Evolutionary conservation across 2,888 invertebrate species (phyloP).

Genomic region (Agapetus fuscipes): DNA sequence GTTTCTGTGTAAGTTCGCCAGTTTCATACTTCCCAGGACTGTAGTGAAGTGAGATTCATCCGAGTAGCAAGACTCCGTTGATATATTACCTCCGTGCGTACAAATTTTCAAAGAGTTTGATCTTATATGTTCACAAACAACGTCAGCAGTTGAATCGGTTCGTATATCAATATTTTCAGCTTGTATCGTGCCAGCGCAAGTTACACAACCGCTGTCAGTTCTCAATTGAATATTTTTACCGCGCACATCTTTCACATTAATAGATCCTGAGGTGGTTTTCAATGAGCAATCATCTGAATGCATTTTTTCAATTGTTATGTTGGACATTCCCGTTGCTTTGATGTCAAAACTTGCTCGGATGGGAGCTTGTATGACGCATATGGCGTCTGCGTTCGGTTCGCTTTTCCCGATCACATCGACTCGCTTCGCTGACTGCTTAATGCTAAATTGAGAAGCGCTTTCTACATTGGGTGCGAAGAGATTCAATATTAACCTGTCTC

Average conservation of each 20-base stretch:
- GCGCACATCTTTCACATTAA: conserved; percentile 31
- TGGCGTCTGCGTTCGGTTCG: conserved; percentile 32
- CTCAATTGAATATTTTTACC: conserved; percentile 30
- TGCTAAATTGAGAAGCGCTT: conserved; percentile 32
- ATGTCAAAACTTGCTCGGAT: conserved; percentile 30
- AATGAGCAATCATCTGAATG: conserved; percentile 40
- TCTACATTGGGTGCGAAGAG: conserved; percentile 28
- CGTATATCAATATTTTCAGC: conserved; percentile 37
- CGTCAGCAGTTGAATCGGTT: conserved; percentile 34
- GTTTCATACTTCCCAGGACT: conserved; percentile 36
- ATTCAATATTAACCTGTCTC: conserved; percentile 39
- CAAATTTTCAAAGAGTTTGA: conserved; percentile 32
- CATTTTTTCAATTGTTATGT: conserved; percentile 35
- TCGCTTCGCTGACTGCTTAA: conserved; percentile 41
- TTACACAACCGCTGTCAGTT: conserved; percentile 33
- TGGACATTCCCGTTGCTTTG: conserved; percentile 24
- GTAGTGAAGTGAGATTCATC: conserved; percentile 42
- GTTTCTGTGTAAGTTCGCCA: conserved; percentile 35
- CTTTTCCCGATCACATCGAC: conserved; percentile 37
- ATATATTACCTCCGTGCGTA: conserved; percentile 37
- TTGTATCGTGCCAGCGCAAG: conserved; percentile 34
- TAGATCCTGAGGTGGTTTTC: conserved; percentile 37
- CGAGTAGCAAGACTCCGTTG: conserved; percentile 40
- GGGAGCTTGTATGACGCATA: conserved; percentile 42
- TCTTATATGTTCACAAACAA: conserved; percentile 40